phyloP scores from a whole-genome alignment of 2,113 vertebrate species.

The Peromyscus maniculatus region DNA sequence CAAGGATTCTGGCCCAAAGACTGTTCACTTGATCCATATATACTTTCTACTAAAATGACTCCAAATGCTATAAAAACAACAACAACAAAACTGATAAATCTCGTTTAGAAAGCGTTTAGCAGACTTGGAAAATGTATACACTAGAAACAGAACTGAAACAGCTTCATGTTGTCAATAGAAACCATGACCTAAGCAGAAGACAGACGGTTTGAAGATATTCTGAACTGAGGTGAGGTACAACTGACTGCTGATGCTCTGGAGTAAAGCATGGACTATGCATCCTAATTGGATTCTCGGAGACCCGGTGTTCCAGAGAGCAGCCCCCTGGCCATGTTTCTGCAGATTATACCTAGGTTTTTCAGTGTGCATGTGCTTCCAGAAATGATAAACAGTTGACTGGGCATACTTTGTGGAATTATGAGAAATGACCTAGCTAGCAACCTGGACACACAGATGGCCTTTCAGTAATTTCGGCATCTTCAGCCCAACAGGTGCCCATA shows the following conservation, averaged over 20 bases:
- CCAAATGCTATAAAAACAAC: neutral
- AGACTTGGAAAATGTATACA: neutral
- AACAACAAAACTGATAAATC: neutral
- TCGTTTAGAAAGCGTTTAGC: neutral
- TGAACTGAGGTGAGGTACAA: neutral
- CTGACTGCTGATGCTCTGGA: neutral
- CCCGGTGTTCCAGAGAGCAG: neutral
- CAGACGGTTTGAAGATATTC: neutral
- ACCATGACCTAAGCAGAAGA: neutral
- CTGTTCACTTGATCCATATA: neutral
- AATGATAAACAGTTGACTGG: constrained; percentile 45
- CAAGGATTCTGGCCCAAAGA: neutral
- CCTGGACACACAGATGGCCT: neutral
- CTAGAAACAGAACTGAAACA: neutral
- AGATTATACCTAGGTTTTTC: constrained; percentile 34
- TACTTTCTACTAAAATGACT: neutral
- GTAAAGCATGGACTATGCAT: neutral
- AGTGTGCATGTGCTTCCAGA: constrained; percentile 33
- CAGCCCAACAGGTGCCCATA: neutral
- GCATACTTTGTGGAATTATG: constrained; percentile 43
- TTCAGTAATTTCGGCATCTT: constrained; percentile 40
- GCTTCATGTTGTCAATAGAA: constrained; percentile 2
- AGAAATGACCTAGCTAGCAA: constrained; percentile 47
- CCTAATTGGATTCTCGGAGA: constrained; percentile 43
- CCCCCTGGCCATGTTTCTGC: constrained; percentile 59